phyloP scores from a whole-genome alignment of 2,113 vertebrate genomes.

The Motacilla tschutschensis region DNA sequence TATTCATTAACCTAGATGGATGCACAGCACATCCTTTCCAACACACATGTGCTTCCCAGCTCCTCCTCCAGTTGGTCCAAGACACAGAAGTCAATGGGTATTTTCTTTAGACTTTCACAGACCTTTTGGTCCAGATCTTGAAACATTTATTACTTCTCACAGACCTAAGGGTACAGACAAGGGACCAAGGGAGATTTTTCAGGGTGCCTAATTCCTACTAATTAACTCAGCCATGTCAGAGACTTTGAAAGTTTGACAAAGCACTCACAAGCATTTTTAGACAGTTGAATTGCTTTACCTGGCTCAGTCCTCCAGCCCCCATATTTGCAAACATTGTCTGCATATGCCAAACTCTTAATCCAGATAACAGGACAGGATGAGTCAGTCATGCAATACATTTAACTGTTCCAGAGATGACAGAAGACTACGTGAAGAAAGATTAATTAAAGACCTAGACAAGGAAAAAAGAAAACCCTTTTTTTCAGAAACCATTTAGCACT shows the following conservation, averaged over 20 bases:
- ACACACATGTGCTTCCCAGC: accelerated
- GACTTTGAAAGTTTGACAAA: neutral
- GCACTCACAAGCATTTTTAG: neutral
- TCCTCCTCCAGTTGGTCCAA: neutral
- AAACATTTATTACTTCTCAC: neutral
- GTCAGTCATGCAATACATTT: neutral
- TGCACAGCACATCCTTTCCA: neutral
- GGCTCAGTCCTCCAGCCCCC: neutral
- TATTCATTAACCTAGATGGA: neutral
- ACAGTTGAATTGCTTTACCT: neutral
- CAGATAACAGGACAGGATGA: neutral
- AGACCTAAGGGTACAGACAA: neutral
- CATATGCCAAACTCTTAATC: neutral
- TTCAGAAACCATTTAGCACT: neutral
- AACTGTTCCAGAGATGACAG: neutral
- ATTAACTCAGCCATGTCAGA: neutral
- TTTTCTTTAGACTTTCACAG: neutral
- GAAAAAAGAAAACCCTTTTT: neutral
- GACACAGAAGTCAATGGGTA: neutral
- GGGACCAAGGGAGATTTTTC: neutral
- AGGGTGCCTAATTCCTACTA: neutral
- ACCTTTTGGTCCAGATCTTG: neutral
- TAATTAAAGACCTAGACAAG: neutral
- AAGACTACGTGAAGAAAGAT: neutral
- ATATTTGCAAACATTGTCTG: neutral